These are phyloP conservation scores for Galago senegalensis DNA, from an alignment of 2,797 vertebrate genomes.

Conservation along the genomic window DNA sequence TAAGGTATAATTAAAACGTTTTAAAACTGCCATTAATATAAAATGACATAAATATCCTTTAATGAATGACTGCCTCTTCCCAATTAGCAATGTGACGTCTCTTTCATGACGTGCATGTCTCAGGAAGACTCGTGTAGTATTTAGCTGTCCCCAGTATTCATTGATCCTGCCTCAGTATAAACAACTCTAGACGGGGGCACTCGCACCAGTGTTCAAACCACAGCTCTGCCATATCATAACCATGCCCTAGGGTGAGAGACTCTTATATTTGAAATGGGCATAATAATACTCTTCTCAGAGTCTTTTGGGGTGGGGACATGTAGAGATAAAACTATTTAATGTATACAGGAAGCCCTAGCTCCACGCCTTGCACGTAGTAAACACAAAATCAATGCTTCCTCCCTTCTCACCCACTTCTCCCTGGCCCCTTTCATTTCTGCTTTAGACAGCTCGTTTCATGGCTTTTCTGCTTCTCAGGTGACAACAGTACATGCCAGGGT, in stretches of 20 bases:
- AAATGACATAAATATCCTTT: not conserved
- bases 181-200: not conserved
- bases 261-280: not conserved
- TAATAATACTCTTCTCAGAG: not conserved
- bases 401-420: not conserved
- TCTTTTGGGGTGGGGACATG: not conserved
- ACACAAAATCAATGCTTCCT: not conserved
- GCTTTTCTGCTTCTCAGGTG: not conserved
- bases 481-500: not conserved
- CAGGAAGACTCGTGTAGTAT: not conserved
- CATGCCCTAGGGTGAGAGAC: not conserved
- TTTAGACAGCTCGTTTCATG: not conserved
- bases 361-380: rapidly evolving
- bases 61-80: not conserved
- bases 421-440: not conserved
- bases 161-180: not conserved
- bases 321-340: not conserved
- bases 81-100: not conserved
- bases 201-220: not conserved
- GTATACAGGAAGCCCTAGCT: not conserved
- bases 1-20: not conserved
- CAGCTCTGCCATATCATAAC: not conserved
- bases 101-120: no score
- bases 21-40: not conserved
- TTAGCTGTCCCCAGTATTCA: not conserved